These are phyloP conservation scores for Leuctra nigra DNA, from an alignment of 2,888 invertebrate species.

Conservation along the genomic window DNA sequence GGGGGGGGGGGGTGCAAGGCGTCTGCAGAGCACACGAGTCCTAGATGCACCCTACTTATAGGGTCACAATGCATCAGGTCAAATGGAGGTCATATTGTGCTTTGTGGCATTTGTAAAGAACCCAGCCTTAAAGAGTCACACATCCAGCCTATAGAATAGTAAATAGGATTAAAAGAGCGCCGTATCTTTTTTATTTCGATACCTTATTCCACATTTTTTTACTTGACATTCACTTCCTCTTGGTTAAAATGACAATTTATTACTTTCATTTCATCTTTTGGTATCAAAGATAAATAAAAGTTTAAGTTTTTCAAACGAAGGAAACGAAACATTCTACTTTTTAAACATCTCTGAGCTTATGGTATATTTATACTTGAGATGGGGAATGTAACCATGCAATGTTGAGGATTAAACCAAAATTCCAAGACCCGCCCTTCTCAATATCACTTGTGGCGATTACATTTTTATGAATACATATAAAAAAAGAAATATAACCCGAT, in stretches of 20 bases:
- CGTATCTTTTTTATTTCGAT: background rate
- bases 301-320: no score
- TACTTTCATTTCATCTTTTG: background rate
- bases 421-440: no score
- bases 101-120: slow-evolving; percentile 2
- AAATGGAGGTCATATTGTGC: slow-evolving; percentile 3
- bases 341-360: no score
- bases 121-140: background rate
- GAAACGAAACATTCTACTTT: background rate
- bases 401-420: no score
- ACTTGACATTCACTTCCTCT: background rate
- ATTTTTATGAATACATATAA: no score
- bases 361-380: no score
- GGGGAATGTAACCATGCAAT: no score
- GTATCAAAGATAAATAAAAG: background rate
- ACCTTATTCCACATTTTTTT: background rate
- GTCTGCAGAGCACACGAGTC: background rate
- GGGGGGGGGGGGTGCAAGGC: background rate
- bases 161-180: background rate
- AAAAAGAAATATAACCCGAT: no score
- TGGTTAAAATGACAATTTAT: background rate
- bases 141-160: background rate
- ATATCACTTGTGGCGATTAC: no score
- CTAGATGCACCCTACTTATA: background rate
- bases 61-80: background rate